A percentile compares a stretch with the other conserved stretches of the same genome.
Evolutionary conservation across 2,797 vertebrate species (phyloP).

Genomic region (Chiroxiphia lanceolata): DNA sequence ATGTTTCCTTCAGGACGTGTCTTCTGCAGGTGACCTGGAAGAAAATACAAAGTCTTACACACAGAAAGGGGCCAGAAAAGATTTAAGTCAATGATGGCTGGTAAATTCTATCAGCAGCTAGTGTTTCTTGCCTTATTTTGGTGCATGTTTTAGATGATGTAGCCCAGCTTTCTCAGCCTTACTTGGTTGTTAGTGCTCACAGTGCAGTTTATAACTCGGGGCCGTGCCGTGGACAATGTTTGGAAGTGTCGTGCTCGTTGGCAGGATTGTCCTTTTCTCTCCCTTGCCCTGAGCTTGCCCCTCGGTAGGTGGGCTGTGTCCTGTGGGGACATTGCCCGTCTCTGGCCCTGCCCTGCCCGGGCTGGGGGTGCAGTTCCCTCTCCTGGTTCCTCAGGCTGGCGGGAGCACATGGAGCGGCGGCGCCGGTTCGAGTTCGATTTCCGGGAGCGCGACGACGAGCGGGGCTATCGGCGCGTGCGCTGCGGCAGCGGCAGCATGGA

Average conservation of each 20-base stretch:
- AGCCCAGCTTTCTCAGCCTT: not conserved
- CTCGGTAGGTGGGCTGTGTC: not conserved
- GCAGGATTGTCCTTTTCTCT: not conserved
- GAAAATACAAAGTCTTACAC: not conserved
- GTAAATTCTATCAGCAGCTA: not conserved
- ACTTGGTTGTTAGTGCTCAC: not conserved
- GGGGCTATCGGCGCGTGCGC: conserved; percentile 88
- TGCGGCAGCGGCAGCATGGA: conserved; percentile 94
- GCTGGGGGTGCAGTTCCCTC: not conserved
- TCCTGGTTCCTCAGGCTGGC: conserved; percentile 90
- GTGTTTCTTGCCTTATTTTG: not conserved
- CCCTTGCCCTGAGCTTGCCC: not conserved
- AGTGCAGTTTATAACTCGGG: not conserved
- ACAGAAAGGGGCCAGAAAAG: not conserved
- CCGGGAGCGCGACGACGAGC: conserved; percentile 91
- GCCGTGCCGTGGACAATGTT: not conserved
- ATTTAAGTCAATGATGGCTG: not conserved
- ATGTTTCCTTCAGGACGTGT: not conserved
- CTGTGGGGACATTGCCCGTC: not conserved
- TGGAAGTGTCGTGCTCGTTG: not conserved
- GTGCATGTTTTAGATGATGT: not conserved
- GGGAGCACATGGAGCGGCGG: conserved; percentile 92
- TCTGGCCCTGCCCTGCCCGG: not conserved
- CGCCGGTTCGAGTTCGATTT: conserved; percentile 94
- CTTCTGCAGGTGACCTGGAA: not conserved